Evolutionary conservation across 2,888 invertebrate genomes (phyloP), one percentile per base, ranked within the genome.

Genomic region (Pteria penguin): DNA sequence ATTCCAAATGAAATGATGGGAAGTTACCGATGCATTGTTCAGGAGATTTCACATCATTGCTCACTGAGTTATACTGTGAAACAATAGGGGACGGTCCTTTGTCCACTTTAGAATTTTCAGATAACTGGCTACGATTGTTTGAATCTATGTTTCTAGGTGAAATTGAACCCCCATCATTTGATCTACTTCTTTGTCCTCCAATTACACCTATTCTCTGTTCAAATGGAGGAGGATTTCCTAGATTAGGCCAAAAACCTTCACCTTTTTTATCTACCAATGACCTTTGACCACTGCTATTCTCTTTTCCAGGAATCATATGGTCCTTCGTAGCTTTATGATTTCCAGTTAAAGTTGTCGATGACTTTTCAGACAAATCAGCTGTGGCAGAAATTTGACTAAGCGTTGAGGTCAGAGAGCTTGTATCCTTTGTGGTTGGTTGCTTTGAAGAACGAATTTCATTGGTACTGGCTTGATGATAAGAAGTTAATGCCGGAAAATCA

Each of bases 401-500:
- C 11, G 45, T 45, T 14, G 11, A 14, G 18, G 11, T 45, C 18
- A 45, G 45, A 8, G 18, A 8, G 0, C 8, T 45, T 14, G 45
- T 18, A 8, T 45, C 45, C 8, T 8, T 14, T 14, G 45, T 45
- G 8, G 8, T 45, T 8, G 45, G 45, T 45, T 45, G 45, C 18
- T 8, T 14, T 8, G 45, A 8, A 14, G 18, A 45, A 18, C 11
- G 8, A 14, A 14, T 45, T 18, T 45, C 45, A 8, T 18, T 18
- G 18, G 45, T 14, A 18, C 18, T 45, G 45, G 11, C 18, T 14
- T 8, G 11, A 45, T 45, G 8, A 18, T 45, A 14, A 8, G 68
- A 57, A 57, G 57, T 31, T 11, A 68, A 57, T 18, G 68, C 68
- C 18, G 68, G 68, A 57, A 68, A 68, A 14, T 68, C 68, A 24